Percentiles rank a stretch among this genome's conserved stretches.
Evolutionary conservation across 1,140 invertebrate species (phyloP).

Genomic region (Drosophila insularis): DNA sequence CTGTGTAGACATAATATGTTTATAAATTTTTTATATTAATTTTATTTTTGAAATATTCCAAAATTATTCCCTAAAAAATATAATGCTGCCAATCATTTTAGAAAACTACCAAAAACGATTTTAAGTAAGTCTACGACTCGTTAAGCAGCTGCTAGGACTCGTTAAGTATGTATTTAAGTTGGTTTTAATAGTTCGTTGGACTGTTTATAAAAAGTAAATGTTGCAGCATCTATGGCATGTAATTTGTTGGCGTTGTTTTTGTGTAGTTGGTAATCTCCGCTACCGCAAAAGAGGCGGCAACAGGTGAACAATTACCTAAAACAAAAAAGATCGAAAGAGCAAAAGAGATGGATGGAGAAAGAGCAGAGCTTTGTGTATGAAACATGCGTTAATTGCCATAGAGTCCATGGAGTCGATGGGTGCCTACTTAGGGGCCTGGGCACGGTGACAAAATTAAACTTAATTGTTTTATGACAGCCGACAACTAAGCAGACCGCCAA

Average conservation of each 20-base stretch:
- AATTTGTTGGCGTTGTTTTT: slow-evolving; percentile 19
- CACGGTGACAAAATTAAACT: slow-evolving; percentile 80
- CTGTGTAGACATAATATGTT: too few species aligned
- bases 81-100: too few species aligned
- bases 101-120: too few species aligned
- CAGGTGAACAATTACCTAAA: slow-evolving; percentile 70
- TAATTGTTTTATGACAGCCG: slow-evolving; percentile 77
- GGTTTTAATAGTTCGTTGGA: not conserved
- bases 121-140: too few species aligned
- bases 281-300: slow-evolving; percentile 63
- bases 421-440: slow-evolving; percentile 27
- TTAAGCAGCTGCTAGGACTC: too few species aligned
- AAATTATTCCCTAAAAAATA: too few species aligned
- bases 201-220: slow-evolving; percentile 26
- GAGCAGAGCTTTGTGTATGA: slow-evolving; percentile 25
- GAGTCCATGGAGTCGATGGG: slow-evolving; percentile 29
- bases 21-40: too few species aligned
- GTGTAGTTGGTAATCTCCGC: slow-evolving; percentile 25
- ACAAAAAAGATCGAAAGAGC: slow-evolving; percentile 42
- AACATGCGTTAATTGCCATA: slow-evolving; percentile 68
- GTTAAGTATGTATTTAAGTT: too few species aligned
- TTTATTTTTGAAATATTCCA: too few species aligned
- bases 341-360: not conserved
- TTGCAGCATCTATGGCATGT: slow-evolving; percentile 41
- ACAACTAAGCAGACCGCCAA: slow-evolving; percentile 47